A percentile compares a stretch with the other conserved stretches of the same genome.
Conservation (phyloP, 1,140 invertebrate species). For the Trichonephila inaurata region DNA sequence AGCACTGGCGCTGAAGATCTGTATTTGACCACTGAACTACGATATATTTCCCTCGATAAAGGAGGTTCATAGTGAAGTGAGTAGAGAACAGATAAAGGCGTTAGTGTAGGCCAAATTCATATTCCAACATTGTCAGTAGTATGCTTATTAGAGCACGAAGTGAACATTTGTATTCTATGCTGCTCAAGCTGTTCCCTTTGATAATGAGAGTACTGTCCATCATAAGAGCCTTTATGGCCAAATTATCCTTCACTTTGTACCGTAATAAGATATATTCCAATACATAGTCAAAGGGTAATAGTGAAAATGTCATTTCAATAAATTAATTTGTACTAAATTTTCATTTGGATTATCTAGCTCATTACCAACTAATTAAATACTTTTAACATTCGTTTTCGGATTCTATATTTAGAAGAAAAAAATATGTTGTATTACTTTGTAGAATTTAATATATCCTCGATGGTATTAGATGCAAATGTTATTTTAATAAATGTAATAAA, state of each 20-base stretch:
- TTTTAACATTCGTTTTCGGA: not conserved
- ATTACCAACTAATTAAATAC: not conserved
- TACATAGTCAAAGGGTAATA: not conserved
- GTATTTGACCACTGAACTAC: not conserved
- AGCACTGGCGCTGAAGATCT: not conserved
- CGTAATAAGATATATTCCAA: constrained; percentile 15
- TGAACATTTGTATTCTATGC: constrained; percentile 45
- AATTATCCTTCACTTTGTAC: constrained; percentile 52
- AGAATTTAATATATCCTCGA: no score
- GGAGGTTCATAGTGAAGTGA: constrained; percentile 1
- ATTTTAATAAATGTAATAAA: no score
- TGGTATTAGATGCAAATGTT: no score
- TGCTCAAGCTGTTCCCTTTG: constrained; percentile 31
- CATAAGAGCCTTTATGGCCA: constrained; percentile 55
- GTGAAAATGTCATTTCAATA: not conserved
- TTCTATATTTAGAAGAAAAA: no score
- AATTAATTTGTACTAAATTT: not conserved
- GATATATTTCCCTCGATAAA: not conserved
- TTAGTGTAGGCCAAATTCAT: constrained; percentile 34
- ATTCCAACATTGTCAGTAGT: constrained; percentile 35
- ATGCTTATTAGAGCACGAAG: constrained; percentile 38
- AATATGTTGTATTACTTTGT: no score
- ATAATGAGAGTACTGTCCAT: constrained; percentile 36
- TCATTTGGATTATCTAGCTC: not conserved
- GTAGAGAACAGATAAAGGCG: constrained; percentile 26